Percentiles rank a stretch among this genome's conserved stretches.
Conservation (phyloP, 1,140 invertebrate species). For the Drosophila kurseongensis region DNA sequence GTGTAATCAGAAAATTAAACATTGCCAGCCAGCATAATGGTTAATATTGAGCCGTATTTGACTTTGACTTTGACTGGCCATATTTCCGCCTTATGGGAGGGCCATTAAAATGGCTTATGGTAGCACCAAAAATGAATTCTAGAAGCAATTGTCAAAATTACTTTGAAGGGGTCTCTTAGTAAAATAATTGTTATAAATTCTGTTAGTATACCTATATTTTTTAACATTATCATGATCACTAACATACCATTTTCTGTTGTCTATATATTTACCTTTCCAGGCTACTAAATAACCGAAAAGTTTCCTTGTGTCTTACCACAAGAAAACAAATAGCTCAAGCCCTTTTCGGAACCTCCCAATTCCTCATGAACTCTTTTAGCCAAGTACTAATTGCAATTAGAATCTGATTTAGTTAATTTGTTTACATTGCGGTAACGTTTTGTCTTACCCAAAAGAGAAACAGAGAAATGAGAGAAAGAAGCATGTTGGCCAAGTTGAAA, state of each 20-base stretch:
- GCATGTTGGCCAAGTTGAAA: conserved; percentile 56
- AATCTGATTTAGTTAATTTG: conserved; percentile 77
- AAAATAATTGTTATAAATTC: neutral
- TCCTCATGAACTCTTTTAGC: conserved; percentile 28
- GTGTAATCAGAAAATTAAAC: conserved; percentile 72
- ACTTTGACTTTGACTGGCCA: conserved; percentile 47
- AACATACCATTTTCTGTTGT: conserved; percentile 28
- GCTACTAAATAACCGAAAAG: conserved; percentile 27
- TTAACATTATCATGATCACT: neutral
- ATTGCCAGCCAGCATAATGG: conserved; percentile 59
- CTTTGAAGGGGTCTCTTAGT: neutral
- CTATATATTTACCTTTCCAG: conserved; percentile 56
- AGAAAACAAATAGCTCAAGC: conserved; percentile 58
- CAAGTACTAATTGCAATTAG: conserved; percentile 68
- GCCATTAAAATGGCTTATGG: conserved; percentile 61
- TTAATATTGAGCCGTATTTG: conserved; percentile 58
- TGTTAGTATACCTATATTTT: neutral
- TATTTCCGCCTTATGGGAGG: conserved; percentile 64
- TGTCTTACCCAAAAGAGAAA: neutral
- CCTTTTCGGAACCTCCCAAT: conserved; percentile 6
- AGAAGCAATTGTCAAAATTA: neutral
- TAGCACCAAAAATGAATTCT: conserved; percentile 47
- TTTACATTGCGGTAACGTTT: conserved; percentile 64
- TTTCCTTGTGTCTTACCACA: conserved; percentile 46
- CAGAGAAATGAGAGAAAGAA: conserved; percentile 15